Conservation (phyloP, 1,140 invertebrate species). For the Caenorhabditis briggsae region DNA sequence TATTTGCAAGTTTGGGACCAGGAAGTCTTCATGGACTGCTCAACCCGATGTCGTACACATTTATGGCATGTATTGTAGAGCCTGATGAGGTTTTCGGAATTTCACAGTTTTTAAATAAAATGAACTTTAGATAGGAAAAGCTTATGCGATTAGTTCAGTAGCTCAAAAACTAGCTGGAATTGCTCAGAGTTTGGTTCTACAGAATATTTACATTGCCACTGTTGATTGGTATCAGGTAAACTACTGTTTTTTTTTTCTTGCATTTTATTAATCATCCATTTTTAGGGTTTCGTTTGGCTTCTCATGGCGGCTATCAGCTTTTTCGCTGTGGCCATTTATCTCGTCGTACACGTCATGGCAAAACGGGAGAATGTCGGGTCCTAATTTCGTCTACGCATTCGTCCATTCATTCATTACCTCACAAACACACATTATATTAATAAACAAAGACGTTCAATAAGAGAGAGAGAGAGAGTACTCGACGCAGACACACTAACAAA, state of each 20-base stretch:
- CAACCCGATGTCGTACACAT: conserved; percentile 70
- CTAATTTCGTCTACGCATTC: conserved; percentile 29
- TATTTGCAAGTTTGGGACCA: conserved; percentile 69
- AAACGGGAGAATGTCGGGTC: conserved; percentile 63
- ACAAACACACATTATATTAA: not conserved
- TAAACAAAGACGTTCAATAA: not conserved
- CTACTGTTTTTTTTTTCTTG: not conserved
- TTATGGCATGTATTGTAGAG: conserved; percentile 68
- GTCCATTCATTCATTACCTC: not conserved
- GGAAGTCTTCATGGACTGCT: conserved; percentile 69
- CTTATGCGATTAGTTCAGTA: conserved; percentile 68
- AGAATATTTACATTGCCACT: conserved; percentile 68
- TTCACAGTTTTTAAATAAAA: no score
- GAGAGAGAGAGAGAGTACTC: not conserved
- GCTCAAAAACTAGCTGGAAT: conserved; percentile 67
- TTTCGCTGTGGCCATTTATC: conserved; percentile 62
- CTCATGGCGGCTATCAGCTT: conserved; percentile 62
- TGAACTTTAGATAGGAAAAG: conserved; percentile 67
- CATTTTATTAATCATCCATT: not conserved
- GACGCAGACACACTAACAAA: conserved; percentile 23
- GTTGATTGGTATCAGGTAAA: conserved; percentile 70
- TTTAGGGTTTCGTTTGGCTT: conserved; percentile 68
- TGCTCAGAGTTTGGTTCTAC: conserved; percentile 67
- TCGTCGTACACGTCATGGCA: conserved; percentile 63
- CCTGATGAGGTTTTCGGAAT: conserved; percentile 62